These are phyloP conservation scores for Polydrusus cervinus DNA, from an alignment of 2,888 invertebrate species.

Conservation along the genomic window DNA sequence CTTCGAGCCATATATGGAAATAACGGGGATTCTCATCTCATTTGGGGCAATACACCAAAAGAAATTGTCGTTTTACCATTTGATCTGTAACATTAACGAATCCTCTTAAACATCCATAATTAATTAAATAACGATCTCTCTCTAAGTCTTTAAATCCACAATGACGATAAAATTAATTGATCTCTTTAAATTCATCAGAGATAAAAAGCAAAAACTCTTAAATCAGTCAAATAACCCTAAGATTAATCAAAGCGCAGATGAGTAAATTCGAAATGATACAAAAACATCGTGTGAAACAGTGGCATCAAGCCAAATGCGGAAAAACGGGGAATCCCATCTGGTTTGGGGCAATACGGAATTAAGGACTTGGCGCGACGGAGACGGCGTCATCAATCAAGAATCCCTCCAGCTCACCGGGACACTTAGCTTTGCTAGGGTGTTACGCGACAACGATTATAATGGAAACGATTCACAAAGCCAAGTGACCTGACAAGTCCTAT, in stretches of 20 bases:
- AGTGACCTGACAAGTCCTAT: conserved; percentile 51
- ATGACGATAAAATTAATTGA: background rate
- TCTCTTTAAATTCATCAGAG: background rate
- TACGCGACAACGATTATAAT: conserved; percentile 52
- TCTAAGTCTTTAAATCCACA: background rate
- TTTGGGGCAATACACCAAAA: conserved; percentile 38
- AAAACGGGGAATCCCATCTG: conserved; percentile 44
- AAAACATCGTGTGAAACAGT: conserved; percentile 34
- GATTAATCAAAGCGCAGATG: conserved; percentile 24
- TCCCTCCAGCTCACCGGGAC: conserved; percentile 50
- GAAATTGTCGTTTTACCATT: too few species aligned
- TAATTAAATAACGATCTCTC: background rate
- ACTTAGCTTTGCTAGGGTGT: conserved; percentile 52
- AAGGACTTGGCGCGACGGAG: conserved; percentile 34
- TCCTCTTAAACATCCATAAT: background rate
- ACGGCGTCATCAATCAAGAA: conserved; percentile 49
- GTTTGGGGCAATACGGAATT: conserved; percentile 39
- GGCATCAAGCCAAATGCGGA: conserved; percentile 31
- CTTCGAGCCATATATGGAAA: conserved; percentile 30
- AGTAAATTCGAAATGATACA: conserved; percentile 23
- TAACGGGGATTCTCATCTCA: conserved; percentile 45
- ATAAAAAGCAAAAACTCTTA: conserved; percentile 6
- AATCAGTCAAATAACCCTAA: conserved; percentile 17
- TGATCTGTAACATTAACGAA: too few species aligned
- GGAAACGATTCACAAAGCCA: conserved; percentile 51